Base-by-base conservation (phyloP, 2,113 vertebrate genomes). In the Salvelinus alpinus region DNA sequence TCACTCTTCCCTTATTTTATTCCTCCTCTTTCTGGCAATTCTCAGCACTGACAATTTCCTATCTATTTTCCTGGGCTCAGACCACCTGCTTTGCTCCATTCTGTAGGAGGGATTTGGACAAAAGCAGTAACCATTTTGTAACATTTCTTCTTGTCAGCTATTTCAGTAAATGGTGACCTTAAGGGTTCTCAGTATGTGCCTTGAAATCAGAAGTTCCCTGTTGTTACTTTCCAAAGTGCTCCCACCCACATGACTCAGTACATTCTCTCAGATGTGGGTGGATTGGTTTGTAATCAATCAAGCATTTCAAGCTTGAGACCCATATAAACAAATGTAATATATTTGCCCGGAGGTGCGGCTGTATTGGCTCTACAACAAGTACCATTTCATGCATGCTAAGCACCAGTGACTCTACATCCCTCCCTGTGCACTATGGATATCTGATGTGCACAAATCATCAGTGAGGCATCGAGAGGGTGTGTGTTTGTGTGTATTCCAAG, bases 51-150 rank as follows among this genome's bases (percentile, higher is more conserved):
- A n/a, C 24, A 70, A 65, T 22, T 68, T 77, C 67, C 74, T 85
- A 73, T 87, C 75, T 75, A 84, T 22, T 78, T 71, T 79, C 78
- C 57, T 48, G n/a, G 3, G 80, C 79, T 81, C 78, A 67, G 72
- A 77, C 75, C 79, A 79, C 80, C 80, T 73, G 80, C 71, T 27
- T 75, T 72, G 20, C 79, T 72, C 4, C 80, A 76, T 72, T 73
- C 0, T 3, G 67, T 18, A 1, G 70, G 13, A 85, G 78, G 82
- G 81, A 51, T 89, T 81, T 73, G n/a, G 25, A 68, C 73, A 64
- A 64, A 79, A 73, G 34, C 77, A 34, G 70, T 65, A 27, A 77
- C 64, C 78, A 78, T 71, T 51, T 65, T 70, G 71, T 59, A 68
- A 47, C 60, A 0, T 57, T 69, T 79, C 64, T 66, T 75, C 62